A percentile compares a stretch with the other conserved stretches of the same genome.
These are phyloP conservation scores for Alligator mississippiensis DNA, from an alignment of 2,113 vertebrate species.

Conservation along the genomic window DNA sequence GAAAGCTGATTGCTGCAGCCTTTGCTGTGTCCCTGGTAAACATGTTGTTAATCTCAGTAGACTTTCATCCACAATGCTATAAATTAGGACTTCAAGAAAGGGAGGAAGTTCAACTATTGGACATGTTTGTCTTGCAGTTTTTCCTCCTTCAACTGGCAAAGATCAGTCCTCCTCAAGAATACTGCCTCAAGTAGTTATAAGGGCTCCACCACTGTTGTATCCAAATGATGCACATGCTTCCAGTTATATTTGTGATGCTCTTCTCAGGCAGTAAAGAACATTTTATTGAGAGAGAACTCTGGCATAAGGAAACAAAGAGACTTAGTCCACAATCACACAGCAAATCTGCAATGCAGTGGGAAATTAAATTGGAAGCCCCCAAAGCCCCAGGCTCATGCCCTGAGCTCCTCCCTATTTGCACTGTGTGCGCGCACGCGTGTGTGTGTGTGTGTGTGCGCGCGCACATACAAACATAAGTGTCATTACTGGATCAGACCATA, in stretches of 20 bases:
- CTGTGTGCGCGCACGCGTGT: accelerated
- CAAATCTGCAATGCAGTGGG: background rate
- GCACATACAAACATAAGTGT: too few species aligned
- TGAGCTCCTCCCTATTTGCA: accelerated
- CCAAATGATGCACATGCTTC: background rate
- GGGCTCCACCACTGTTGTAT: background rate
- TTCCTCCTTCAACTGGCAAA: accelerated
- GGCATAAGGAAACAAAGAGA: background rate
- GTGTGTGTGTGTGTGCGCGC: too few species aligned
- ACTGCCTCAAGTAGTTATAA: background rate
- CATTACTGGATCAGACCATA: too few species aligned
- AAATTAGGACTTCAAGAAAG: too few species aligned
- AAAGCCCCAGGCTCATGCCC: background rate
- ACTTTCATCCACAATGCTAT: background rate
- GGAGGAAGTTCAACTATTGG: background rate
- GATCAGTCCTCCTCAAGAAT: background rate
- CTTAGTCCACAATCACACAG: background rate
- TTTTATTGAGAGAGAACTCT: background rate
- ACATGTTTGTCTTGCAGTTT: background rate
- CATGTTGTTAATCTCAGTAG: background rate
- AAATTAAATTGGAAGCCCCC: background rate
- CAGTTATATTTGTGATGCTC: background rate
- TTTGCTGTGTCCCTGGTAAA: background rate
- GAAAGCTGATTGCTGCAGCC: background rate
- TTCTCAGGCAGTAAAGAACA: background rate